phyloP scores from a whole-genome alignment of 2,888 invertebrate genomes.

The Corythucha ciliata region DNA sequence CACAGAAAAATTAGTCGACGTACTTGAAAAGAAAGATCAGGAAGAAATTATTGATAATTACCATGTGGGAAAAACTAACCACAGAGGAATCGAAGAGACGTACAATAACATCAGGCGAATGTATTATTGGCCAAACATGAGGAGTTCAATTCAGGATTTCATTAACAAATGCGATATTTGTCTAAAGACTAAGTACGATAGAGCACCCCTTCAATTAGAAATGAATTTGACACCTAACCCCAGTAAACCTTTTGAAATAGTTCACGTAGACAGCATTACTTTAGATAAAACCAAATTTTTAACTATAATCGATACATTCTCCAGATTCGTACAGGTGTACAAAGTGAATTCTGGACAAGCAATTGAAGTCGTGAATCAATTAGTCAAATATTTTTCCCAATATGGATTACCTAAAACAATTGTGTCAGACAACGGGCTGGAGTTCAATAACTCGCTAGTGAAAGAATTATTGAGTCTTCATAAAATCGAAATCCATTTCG shows the following conservation, averaged over 20 bases:
- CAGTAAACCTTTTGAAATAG: constrained; percentile 15
- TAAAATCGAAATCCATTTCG: constrained; percentile 19
- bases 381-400: constrained; percentile 8
- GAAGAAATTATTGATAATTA: constrained; percentile 9
- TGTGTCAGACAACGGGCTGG: constrained; percentile 14
- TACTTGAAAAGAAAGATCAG: neutral
- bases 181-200: constrained; percentile 17
- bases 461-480: constrained; percentile 18
- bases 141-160: constrained; percentile 30
- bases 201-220: constrained; percentile 8
- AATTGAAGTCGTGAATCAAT: constrained; percentile 14
- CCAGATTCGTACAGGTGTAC: constrained; percentile 21
- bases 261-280: constrained; percentile 14
- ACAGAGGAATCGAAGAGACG: constrained; percentile 16
- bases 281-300: constrained; percentile 19
- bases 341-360: constrained; percentile 5
- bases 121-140: constrained; percentile 37
- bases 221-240: constrained; percentile 22
- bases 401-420: constrained; percentile 17
- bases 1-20: neutral
- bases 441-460: constrained; percentile 16
- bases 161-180: constrained; percentile 34
- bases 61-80: constrained; percentile 16
- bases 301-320: constrained; percentile 19
- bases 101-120: neutral